These are phyloP conservation scores for Melanocharis versteri DNA, from an alignment of 2,113 vertebrate genomes.

Conservation along the genomic window DNA sequence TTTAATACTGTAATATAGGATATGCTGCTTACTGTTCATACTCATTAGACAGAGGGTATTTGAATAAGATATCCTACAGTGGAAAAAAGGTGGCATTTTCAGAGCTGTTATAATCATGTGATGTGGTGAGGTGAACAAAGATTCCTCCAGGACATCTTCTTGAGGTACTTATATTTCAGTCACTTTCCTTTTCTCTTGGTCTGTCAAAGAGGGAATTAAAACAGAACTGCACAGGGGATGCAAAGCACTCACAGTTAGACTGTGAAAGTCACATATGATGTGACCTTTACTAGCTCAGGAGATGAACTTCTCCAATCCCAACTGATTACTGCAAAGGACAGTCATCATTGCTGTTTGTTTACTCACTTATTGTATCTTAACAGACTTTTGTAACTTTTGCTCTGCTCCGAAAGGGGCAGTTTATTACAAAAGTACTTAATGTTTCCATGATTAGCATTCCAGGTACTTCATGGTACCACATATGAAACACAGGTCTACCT, in stretches of 20 bases:
- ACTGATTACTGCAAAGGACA: not conserved
- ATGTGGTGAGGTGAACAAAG: not conserved
- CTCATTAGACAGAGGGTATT: not conserved
- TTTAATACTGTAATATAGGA: not conserved
- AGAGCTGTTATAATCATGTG: not conserved
- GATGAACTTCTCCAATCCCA: not conserved
- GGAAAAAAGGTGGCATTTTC: not conserved
- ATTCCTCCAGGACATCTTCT: not conserved
- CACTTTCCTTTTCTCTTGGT: not conserved
- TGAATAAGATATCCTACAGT: not conserved
- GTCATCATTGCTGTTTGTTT: not conserved
- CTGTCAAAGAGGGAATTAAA: not conserved
- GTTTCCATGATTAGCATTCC: not conserved
- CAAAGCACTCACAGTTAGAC: not conserved
- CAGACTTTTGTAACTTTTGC: not conserved
- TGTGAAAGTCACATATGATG: not conserved
- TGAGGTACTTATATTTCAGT: not conserved
- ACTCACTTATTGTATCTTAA: not conserved
- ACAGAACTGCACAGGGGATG: not conserved
- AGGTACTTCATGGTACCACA: not conserved
- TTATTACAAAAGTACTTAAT: not conserved
- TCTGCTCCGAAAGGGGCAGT: not conserved
- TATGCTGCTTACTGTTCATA: not conserved
- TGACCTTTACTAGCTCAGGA: not conserved
- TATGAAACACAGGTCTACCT: conserved; percentile 13